These are phyloP conservation scores for Thecocarcelia acutangulata DNA, from an alignment of 2,888 invertebrate genomes.

Conservation along the genomic window DNA sequence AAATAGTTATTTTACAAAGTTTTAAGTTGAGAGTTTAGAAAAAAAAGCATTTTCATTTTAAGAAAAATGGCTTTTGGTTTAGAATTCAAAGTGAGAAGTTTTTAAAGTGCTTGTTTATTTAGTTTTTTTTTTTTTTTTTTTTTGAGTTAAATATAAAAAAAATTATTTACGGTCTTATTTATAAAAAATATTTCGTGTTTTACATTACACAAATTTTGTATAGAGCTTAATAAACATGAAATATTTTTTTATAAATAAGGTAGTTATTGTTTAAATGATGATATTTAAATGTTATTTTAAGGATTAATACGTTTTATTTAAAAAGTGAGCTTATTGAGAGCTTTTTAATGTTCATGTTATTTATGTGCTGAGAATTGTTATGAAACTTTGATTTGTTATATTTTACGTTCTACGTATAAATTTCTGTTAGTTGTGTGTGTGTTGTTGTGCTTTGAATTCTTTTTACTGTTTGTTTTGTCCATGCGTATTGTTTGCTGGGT, in stretches of 20 bases:
- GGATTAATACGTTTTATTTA: conserved; percentile 11
- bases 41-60: conserved; percentile 34
- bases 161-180: too few species aligned
- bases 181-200: too few species aligned
- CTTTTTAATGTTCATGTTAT: conserved; percentile 12
- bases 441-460: conserved; percentile 14
- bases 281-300: conserved; percentile 57
- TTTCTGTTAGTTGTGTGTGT: conserved; percentile 27
- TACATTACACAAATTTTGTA: too few species aligned
- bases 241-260: too few species aligned
- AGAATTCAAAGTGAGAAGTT: conserved; percentile 39
- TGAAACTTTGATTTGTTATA: conserved; percentile 11
- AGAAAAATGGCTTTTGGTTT: conserved; percentile 32
- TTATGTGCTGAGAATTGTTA: conserved; percentile 36
- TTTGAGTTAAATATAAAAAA: too few species aligned
- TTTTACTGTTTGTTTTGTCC: conserved; percentile 1
- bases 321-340: conserved; percentile 40
- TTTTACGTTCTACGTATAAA: conserved; percentile 18
- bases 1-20: conserved; percentile 3
- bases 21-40: conserved; percentile 43
- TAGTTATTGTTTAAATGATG: conserved; percentile 29
- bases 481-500: conserved; percentile 60
- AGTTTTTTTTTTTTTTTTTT: conserved; percentile 20
- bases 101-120: conserved; percentile 52
- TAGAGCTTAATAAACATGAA: conserved; percentile 46